Conservation (phyloP, 2,113 vertebrate genomes). For the Gadus chalcogrammus region DNA sequence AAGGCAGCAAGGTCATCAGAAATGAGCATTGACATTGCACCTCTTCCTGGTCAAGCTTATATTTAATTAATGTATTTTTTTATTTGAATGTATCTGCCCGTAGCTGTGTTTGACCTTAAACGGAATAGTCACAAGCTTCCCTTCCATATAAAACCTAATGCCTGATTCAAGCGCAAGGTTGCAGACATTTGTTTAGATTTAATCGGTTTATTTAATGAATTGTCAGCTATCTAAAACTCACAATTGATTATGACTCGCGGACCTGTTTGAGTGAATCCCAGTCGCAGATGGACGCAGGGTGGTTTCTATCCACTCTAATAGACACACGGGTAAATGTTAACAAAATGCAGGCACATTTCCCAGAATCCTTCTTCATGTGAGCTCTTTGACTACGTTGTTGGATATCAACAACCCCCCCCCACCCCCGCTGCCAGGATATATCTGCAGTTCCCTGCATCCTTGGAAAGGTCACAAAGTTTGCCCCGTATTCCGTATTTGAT, state of each 20-base stretch:
- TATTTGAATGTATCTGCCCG: slow-evolving; percentile 47
- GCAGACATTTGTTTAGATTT: slow-evolving; percentile 13
- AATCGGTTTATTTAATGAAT: not conserved
- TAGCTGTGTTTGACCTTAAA: slow-evolving; percentile 64
- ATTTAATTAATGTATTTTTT: slow-evolving; percentile 53
- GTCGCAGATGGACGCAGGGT: slow-evolving; percentile 12
- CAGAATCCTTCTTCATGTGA: too few species aligned
- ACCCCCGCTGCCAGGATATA: too few species aligned
- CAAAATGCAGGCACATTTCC: too few species aligned
- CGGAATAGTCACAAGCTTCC: slow-evolving; percentile 41
- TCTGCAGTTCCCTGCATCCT: too few species aligned
- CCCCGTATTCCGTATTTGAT: too few species aligned
- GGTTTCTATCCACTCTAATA: too few species aligned
- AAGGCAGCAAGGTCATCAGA: slow-evolving; percentile 52
- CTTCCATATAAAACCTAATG: slow-evolving; percentile 74
- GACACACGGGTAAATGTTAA: too few species aligned
- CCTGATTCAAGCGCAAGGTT: slow-evolving; percentile 44
- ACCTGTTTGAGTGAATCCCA: slow-evolving; percentile 33
- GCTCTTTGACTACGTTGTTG: too few species aligned
- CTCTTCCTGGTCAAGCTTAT: slow-evolving; percentile 33
- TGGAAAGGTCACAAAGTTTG: too few species aligned
- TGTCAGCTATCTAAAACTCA: slow-evolving; percentile 39
- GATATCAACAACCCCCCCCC: too few species aligned
- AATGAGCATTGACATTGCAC: slow-evolving; percentile 33
- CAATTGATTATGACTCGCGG: slow-evolving; percentile 45